Base-by-base conservation (phyloP, 35 echinoderm and acorn worm species). In the Heliocidaris tuberculata region DNA sequence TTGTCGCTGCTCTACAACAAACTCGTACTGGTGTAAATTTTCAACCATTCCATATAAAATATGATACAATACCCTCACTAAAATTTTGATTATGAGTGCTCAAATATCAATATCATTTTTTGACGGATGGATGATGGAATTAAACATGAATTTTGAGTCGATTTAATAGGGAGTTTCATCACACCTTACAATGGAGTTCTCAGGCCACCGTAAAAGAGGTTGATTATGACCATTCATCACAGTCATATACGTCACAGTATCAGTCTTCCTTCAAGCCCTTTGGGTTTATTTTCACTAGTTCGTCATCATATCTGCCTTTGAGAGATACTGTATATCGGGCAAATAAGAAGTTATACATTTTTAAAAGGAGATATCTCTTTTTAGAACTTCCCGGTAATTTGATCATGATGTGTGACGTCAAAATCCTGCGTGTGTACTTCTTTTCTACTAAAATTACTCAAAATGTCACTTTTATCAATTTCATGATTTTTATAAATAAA, bases 191-290 rank as follows among this genome's bases (percentile, higher is more conserved):
- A 78, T n/a, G 13, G 31, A 32, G 87, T 89, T 89, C 29, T 89
- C 87, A 89, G 87, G 87, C 87, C 87, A 89, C 87, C 87, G 87
- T 89, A 48, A 89, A 89, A 89, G 87, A 89, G 87, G 47, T 47
- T 0, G 31, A 89, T 2, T 47, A 5, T 12, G 87, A 24, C 87
- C 47, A 42, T 9, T 42, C 87, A 89, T 42, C 47, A 42, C 31
- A 89, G 31, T 47, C 87, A 42, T 47, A 86, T 89, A 89, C 87
- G 87, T 89, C 87, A 89, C 13, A 89, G 13, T 31, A 89, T 31
- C 31, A 89, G 87, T 89, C 32, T 89, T 19, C 17, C 15, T 89
- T 24, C 31, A 31, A 89, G 87, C 47, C 31, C 31, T 35, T 17
- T 15, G 10, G 29, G 47, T 30, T 48, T 17, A 47, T 42, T 32